Base-by-base conservation (phyloP, 2,888 invertebrate species). In the Brenthis daphne region DNA sequence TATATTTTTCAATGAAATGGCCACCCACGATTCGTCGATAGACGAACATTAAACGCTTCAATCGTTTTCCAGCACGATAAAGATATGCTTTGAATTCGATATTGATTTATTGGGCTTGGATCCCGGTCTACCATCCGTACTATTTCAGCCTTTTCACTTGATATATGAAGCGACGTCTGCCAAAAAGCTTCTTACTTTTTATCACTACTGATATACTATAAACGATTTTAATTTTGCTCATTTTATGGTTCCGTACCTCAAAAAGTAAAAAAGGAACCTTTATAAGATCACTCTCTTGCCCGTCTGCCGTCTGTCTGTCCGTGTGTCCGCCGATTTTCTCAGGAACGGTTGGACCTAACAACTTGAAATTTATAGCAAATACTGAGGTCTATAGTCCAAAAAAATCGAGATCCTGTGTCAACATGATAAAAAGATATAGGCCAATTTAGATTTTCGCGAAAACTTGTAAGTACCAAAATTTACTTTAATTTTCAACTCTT, bases 31-130 rank as follows among this genome's bases (percentile, higher is more conserved):
- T 20, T 55, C 33, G 54, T 54, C 43, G 48, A 54, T 60, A 33
- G 48, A 48, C 33, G 29, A 50, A 61, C 29, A 64, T 60, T 54
- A 69, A 65, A 66, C 66, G 61, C 72, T 65, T 70, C 67, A 72
- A 67, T 67, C 67, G 65, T 63, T 67, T 67, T 55, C 54, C 67
- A 37, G 16, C 43, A 55, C 57, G 50, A 69, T 69, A 64, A 65
- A 54, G 70, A 65, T 48, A 20, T 57, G 55, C 57, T 70, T 72
- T 67, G 33, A 63, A 65, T 67, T 67, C 53, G 55, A 16, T 70
- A 58, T 65, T 70, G 67, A 72, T 67, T 72, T 70, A 72, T 67
- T 57, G 70, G 56, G 43, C 5, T 48, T 56, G 60, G 57, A 68
- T 68, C 64, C 57, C 53, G 57, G 57, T 54, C 58, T 51, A n/a